phyloP scores from a whole-genome alignment of 2,113 vertebrate species.

The Passer domesticus region DNA sequence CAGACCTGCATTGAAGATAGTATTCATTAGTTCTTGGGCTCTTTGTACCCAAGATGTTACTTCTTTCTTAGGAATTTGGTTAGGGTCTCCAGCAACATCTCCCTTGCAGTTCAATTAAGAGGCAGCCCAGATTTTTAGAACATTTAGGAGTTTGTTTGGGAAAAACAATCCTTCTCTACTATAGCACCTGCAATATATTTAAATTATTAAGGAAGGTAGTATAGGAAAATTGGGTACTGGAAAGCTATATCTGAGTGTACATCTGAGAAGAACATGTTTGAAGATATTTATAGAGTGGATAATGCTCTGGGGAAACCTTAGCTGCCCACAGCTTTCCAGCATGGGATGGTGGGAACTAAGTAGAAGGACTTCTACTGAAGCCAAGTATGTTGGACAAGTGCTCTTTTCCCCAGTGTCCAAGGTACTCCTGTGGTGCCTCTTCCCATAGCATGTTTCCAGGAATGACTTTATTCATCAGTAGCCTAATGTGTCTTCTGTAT shows the following conservation, averaged over 20 bases:
- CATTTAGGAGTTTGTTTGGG: neutral
- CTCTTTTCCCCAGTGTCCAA: neutral
- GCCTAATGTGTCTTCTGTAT: neutral
- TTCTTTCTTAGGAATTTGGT: neutral
- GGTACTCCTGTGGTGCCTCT: neutral
- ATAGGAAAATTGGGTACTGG: neutral
- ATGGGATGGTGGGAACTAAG: neutral
- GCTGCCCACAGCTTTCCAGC: neutral
- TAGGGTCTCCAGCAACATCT: neutral
- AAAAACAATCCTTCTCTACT: neutral
- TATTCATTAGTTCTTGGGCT: neutral
- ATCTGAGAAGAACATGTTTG: neutral
- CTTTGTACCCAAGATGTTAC: neutral
- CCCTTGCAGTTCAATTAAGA: neutral
- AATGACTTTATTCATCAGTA: neutral
- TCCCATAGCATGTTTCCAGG: neutral
- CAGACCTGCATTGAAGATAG: neutral
- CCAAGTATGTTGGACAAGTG: neutral
- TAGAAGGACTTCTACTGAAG: neutral
- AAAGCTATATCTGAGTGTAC: neutral
- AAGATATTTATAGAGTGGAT: neutral
- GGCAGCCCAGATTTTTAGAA: neutral
- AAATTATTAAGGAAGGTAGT: neutral
- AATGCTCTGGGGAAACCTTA: neutral
- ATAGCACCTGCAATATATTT: neutral